Percentiles rank a stretch among this genome's conserved stretches.
phyloP scores from a whole-genome alignment of 2,888 invertebrate genomes.

The Andrena chrysosceles region DNA sequence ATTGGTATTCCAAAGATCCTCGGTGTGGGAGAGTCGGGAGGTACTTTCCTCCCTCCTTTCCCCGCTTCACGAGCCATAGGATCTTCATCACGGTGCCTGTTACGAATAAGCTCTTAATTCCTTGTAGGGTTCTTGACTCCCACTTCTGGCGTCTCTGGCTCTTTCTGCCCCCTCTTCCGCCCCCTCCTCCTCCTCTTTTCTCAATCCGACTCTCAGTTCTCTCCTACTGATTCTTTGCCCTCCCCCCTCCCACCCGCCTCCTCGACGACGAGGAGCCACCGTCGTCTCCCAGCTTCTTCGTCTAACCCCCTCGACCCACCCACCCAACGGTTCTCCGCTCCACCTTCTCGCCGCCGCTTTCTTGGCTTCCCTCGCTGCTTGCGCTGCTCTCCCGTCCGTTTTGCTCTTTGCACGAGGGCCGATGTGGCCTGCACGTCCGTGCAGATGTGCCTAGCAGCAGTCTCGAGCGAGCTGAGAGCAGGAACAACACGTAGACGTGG shows the following conservation, averaged over 20 bases:
- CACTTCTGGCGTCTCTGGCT: constrained; percentile 70
- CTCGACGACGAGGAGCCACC: constrained; percentile 51
- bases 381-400: constrained; percentile 63
- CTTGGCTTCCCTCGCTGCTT: constrained; percentile 71
- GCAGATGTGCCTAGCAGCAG: constrained; percentile 71
- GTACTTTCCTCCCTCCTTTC: constrained; percentile 55
- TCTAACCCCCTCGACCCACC: constrained; percentile 60
- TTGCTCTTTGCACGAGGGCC: constrained; percentile 72
- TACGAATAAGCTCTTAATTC: constrained; percentile 84
- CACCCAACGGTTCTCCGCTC: constrained; percentile 58
- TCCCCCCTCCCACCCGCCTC: constrained; percentile 43
- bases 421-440: constrained; percentile 72
- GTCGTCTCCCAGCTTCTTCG: constrained; percentile 57
- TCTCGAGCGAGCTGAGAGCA: constrained; percentile 57
- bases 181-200: constrained; percentile 47
- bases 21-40: constrained; percentile 69
- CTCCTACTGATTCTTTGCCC: constrained; percentile 70
- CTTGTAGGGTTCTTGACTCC: constrained; percentile 81
- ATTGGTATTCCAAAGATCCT: constrained; percentile 76
- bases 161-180: constrained; percentile 52
- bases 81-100: constrained; percentile 81
- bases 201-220: constrained; percentile 66
- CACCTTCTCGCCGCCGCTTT: constrained; percentile 67
- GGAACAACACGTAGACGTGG: constrained; percentile 56
- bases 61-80: constrained; percentile 72